Evolutionary conservation across 2,888 invertebrate genomes (phyloP).

Genomic region (Eremobia ochroleuca): DNA sequence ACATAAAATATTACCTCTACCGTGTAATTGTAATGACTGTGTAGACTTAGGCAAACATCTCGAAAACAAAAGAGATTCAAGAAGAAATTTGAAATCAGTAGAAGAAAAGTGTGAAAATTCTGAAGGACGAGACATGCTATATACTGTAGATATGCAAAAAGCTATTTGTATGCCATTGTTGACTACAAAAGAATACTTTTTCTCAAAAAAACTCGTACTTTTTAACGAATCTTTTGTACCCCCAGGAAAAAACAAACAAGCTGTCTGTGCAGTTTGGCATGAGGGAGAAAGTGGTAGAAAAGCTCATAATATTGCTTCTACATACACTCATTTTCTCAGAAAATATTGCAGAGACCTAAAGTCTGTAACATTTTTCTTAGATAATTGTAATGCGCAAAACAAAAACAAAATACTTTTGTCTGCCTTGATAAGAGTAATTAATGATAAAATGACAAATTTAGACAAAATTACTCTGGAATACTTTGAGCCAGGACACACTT

Average conservation of each 20-base stretch:
- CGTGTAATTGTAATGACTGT: conserved; percentile 4
- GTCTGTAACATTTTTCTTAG: conserved; percentile 9
- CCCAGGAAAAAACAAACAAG: conserved; percentile 1
- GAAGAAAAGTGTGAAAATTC: conserved; percentile 1
- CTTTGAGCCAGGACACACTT: conserved; percentile 3
- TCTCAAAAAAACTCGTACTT: conserved; percentile 43
- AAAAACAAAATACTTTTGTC: conserved; percentile 2
- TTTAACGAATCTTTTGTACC: conserved; percentile 49
- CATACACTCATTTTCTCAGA: background rate
- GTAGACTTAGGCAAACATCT: background rate
- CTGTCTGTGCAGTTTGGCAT: conserved; percentile 7
- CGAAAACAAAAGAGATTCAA: conserved; percentile 9
- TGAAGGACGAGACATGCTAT: background rate
- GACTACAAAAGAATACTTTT: conserved; percentile 40
- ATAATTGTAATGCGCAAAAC: no score
- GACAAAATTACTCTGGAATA: conserved; percentile 12
- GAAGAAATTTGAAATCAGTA: conserved; percentile 8
- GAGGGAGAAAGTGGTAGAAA: conserved; percentile 19
- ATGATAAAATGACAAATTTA: conserved; percentile 3
- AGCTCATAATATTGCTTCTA: conserved; percentile 4
- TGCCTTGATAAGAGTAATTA: conserved; percentile 1
- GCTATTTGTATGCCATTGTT: conserved; percentile 44
- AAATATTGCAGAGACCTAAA: conserved; percentile 7
- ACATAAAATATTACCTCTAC: background rate
- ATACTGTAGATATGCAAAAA: conserved; percentile 52